Evolutionary conservation across 2,797 vertebrate genomes (phyloP).

Genomic region (Helarctos malayanus): DNA sequence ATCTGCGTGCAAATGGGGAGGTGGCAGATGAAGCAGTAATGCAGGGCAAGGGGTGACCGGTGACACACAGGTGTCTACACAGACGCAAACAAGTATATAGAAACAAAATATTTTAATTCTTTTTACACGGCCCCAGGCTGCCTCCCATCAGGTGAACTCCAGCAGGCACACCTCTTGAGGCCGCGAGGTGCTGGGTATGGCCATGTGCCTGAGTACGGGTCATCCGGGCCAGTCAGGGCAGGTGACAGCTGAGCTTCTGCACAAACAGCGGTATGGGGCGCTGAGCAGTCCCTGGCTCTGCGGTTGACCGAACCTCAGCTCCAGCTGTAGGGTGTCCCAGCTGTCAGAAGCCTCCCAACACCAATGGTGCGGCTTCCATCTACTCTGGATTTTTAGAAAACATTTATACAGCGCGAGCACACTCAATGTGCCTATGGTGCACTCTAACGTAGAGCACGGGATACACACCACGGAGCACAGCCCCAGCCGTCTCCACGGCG

Average conservation of each 20-base stretch:
- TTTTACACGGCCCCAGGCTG: constrained; percentile 53
- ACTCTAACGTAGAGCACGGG: constrained; percentile 99
- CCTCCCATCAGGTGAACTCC: background rate
- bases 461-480: constrained; percentile 90
- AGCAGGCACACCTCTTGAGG: background rate
- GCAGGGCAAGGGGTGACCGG: background rate
- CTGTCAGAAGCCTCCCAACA: constrained; percentile 76
- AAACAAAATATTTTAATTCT: constrained; percentile 80
- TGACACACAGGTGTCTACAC: background rate
- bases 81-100: background rate
- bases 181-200: background rate
- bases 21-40: background rate
- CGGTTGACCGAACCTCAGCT: constrained; percentile 56
- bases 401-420: constrained; percentile 91
- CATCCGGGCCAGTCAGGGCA: background rate
- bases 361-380: constrained; percentile 71
- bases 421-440: constrained; percentile 94
- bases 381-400: constrained; percentile 77
- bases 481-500: constrained; percentile 86
- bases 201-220: background rate
- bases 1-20: background rate
- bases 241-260: constrained; percentile 62
- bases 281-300: constrained; percentile 27
- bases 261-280: constrained; percentile 14
- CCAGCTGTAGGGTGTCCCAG: constrained; percentile 65